A percentile compares a stretch with the other conserved stretches of the same genome.
Evolutionary conservation across 2,888 invertebrate species (phyloP).

Genomic region (Platerodrilus igneus): DNA sequence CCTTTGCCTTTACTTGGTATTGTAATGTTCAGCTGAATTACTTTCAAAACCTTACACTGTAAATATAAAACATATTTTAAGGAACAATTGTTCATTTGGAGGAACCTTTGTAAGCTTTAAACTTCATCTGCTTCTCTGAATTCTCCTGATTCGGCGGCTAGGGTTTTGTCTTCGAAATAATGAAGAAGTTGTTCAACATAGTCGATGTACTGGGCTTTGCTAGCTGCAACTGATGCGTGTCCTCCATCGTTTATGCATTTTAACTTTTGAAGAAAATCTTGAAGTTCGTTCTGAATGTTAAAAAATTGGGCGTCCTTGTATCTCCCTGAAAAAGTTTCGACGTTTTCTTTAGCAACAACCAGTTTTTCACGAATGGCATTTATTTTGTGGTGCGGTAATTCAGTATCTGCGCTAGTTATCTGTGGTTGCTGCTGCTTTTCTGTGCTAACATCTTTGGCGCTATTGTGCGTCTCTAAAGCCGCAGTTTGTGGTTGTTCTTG

Average conservation of each 20-base stretch:
- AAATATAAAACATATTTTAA: too few species aligned
- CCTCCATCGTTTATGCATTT: conserved; percentile 13
- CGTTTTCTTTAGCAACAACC: conserved; percentile 13
- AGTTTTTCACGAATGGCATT: conserved; percentile 19
- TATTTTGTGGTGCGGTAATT: conserved; percentile 17
- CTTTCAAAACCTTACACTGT: too few species aligned
- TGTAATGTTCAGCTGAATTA: too few species aligned
- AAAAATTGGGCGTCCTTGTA: conserved; percentile 19
- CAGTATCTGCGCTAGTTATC: background rate
- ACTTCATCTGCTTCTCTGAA: too few species aligned
- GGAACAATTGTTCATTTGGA: too few species aligned
- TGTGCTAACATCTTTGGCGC: too few species aligned
- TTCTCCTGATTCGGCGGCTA: too few species aligned
- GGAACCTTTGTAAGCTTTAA: too few species aligned
- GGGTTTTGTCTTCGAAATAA: conserved; percentile 21
- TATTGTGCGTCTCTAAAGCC: too few species aligned
- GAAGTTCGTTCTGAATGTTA: conserved; percentile 18
- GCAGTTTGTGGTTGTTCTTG: background rate
- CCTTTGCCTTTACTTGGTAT: too few species aligned
- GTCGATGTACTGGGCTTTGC: conserved; percentile 18
- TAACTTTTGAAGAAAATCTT: conserved; percentile 11
- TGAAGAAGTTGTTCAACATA: conserved; percentile 19
- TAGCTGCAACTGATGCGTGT: conserved; percentile 10
- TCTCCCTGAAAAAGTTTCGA: conserved; percentile 21
- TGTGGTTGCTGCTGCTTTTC: too few species aligned